Base-by-base conservation (phyloP, 1,140 invertebrate species). In the Acromyrmex heyeri region DNA sequence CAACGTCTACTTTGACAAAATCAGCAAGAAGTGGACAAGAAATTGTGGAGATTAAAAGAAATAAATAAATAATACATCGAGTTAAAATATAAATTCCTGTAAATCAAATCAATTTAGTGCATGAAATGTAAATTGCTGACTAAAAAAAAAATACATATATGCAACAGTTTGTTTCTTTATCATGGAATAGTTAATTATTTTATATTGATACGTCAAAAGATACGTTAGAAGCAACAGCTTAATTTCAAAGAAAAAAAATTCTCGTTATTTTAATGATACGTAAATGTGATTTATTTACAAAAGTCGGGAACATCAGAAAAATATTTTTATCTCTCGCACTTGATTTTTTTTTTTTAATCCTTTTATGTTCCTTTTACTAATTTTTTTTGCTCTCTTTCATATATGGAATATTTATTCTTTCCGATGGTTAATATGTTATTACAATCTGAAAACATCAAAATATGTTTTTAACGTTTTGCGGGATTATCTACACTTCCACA, bases 381-480 rank as follows among this genome's bases (percentile, higher is more conserved):
- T 2, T 75, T 55, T 75, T 14, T 21, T 38, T 21, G 7, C n/a
- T 24, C 30, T 21, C 24, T 21, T 53, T 67, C 27, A 27, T 2
- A 2, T 30, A 27, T 27, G 38, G 18, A 48, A 62, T 24, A 62
- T 77, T 62, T 27, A n/a, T 67, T 38, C 8, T 18, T 6, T 16
- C 6, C 24, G 16, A 44, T 64, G 10, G 48, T 78, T 48, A 83
- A 75, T 38, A 82, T 7, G 18, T 72, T 57, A 70, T 82, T 79
- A 79, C 30, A 82, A 18, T 27, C 10, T 44, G 21, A 8, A 14
- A 82, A 3, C 16, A 27, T 72, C 16, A 44, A 44, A 48, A 70
- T 62, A 83, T 16, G 50, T 62, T 50, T 21, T 61, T 48, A 81
- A 70, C 44, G 50, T 70, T 24, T 24, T 7, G 7, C 12, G 38